Evolutionary conservation across 1,140 invertebrate genomes (phyloP), one percentile per base, ranked within the genome.

Genomic region (Eurosta solidaginis): DNA sequence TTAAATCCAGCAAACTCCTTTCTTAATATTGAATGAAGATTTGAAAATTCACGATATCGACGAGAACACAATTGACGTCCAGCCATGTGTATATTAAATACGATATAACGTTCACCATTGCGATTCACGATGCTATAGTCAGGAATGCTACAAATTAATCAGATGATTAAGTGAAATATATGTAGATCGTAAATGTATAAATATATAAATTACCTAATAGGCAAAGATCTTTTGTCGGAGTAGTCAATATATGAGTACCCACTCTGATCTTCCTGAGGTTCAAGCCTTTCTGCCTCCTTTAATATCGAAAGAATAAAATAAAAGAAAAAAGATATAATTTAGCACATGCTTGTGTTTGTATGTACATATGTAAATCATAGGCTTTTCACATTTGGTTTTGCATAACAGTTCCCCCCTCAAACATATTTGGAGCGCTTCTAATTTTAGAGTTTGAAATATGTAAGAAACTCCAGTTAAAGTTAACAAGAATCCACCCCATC

Each of bases 41-140:
- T 94, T 17, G 96, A 93, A 88, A 99, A 99, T 89, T 99, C 98
- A 74, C 97, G 92, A 88, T 99, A 99, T 47, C 98, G 90, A 63
- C 98, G 90, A 40, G 97, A 98, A 87, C 98, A 99, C 29, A 99
- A 89, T 88, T 99, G 98, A 54, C 98, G 89, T 0, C 98, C 98
- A 36, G 98, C 98, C 97, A 99, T 99, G 88, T 99, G 98, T 79
- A 99, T 98, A 88, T 99, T 99, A 89, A 96, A 99, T 0, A 98
- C 96, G 77, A 98, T 96, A 89, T 94, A 99, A 82, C 94, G 94
- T 82, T 99, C 96, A 25, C 95, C 96, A 85, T 92, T 93, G 81
- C 93, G 88, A 89, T 94, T 91, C 91, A 88, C 80, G 52, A 91
- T 92, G 82, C 96, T 95, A 87, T 97, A 98, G 89, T 97, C 97